phyloP scores from a whole-genome alignment of 2,797 vertebrate species.

The Sebastes cheni region DNA sequence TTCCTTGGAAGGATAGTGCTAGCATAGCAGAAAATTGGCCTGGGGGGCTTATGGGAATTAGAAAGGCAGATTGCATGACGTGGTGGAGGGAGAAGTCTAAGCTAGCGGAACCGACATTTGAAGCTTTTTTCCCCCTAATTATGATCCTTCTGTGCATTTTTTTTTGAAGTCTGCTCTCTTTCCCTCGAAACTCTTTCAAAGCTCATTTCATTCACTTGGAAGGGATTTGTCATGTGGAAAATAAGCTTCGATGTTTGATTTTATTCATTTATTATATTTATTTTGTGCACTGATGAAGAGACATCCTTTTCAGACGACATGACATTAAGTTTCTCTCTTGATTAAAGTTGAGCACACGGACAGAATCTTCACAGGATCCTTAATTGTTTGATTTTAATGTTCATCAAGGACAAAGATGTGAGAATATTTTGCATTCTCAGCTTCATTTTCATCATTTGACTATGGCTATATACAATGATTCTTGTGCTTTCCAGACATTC shows the following conservation, averaged over 20 bases:
- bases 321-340: constrained; percentile 1
- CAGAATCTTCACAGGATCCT: neutral
- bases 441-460: neutral
- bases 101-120: constrained; percentile 91
- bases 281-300: constrained; percentile 47
- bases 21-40: constrained; percentile 93
- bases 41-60: constrained; percentile 89
- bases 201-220: constrained; percentile 56
- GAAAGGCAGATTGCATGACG: constrained; percentile 84
- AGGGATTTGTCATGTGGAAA: constrained; percentile 66
- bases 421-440: neutral
- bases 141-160: constrained; percentile 82
- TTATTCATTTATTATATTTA: constrained; percentile 9
- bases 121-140: constrained; percentile 83
- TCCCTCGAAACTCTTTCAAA: constrained; percentile 55
- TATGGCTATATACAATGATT: neutral
- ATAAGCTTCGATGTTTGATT: constrained; percentile 52
- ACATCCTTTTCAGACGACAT: constrained; percentile 13
- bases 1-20: constrained; percentile 85
- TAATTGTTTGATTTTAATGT: neutral
- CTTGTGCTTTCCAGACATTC: constrained; percentile 14
- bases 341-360: neutral
- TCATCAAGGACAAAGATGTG: constrained; percentile 1
- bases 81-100: constrained; percentile 85
- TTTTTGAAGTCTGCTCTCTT: constrained; percentile 46